These are phyloP conservation scores for Panthera uncia DNA, from an alignment of 2,113 vertebrate genomes.

Conservation along the genomic window DNA sequence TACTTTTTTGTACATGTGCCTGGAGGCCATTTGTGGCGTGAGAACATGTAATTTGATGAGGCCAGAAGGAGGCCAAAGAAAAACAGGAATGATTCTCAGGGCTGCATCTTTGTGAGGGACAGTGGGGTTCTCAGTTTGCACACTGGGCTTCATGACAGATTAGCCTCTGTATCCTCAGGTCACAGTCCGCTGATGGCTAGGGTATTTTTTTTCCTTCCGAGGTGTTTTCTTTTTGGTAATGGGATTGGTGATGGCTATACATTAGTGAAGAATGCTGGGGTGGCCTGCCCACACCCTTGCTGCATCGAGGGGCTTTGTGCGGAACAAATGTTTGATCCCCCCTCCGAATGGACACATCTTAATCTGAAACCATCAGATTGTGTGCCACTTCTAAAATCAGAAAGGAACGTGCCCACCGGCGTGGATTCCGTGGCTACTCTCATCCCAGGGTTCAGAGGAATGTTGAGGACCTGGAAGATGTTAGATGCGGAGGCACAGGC, in stretches of 20 bases:
- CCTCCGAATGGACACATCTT: not conserved
- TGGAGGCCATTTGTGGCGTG: not conserved
- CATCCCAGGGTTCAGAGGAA: not conserved
- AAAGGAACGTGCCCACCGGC: not conserved
- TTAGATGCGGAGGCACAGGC: not conserved
- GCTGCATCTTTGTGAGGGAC: not conserved
- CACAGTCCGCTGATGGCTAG: not conserved
- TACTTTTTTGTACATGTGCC: not conserved
- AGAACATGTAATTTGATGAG: not conserved
- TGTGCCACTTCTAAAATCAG: not conserved
- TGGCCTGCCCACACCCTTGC: fast-evolving
- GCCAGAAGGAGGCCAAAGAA: not conserved
- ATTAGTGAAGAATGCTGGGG: not conserved
- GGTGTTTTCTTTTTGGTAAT: not conserved
- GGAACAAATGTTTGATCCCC: fast-evolving
- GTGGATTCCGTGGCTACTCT: not conserved
- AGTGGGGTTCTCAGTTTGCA: not conserved
- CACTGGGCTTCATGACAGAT: not conserved
- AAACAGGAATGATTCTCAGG: not conserved
- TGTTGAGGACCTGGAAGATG: not conserved
- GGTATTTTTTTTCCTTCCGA: not conserved
- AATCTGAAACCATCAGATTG: not conserved
- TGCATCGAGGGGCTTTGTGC: not conserved
- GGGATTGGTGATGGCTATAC: not conserved
- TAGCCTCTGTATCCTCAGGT: not conserved